Conservation (phyloP, 2,113 vertebrate species). For the Chauna torquata region DNA sequence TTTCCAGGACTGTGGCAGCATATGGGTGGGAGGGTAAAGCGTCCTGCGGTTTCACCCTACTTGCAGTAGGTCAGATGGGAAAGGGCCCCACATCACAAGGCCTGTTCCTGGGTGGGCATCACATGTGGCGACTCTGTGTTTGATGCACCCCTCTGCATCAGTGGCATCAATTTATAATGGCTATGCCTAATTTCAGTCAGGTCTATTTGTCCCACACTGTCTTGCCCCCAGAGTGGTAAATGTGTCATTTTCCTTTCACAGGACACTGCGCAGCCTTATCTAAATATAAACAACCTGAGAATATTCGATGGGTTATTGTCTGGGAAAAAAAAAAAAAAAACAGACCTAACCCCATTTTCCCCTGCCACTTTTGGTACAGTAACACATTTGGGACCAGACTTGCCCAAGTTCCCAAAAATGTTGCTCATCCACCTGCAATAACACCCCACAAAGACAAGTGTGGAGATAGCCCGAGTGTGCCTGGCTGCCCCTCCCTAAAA, state of each 20-base stretch:
- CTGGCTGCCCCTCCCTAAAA: neutral
- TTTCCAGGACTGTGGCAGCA: neutral
- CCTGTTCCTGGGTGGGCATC: rapidly evolving
- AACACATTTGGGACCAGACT: neutral
- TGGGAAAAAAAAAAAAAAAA: conserved; percentile 28
- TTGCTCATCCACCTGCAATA: neutral
- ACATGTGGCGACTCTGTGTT: neutral
- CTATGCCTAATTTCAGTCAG: too few relatives aligned
- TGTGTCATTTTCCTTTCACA: conserved; percentile 72
- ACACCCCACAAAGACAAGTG: neutral
- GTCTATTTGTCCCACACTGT: neutral
- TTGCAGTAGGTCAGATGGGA: neutral
- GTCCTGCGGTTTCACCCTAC: neutral
- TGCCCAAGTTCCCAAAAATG: neutral
- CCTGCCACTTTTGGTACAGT: conserved; percentile 12
- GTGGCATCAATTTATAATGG: neutral
- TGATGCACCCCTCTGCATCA: neutral
- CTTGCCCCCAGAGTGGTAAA: neutral
- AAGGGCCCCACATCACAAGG: rapidly evolving
- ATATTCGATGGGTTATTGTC: conserved; percentile 57
- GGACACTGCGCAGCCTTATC: conserved; percentile 34
- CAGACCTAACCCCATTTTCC: conserved; percentile 37
- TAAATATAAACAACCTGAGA: conserved; percentile 62
- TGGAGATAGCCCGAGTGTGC: neutral
- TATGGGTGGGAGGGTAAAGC: neutral